These are phyloP conservation scores for Hirtodrosophila confusa DNA, from an alignment of 2,888 invertebrate genomes.

Conservation along the genomic window DNA sequence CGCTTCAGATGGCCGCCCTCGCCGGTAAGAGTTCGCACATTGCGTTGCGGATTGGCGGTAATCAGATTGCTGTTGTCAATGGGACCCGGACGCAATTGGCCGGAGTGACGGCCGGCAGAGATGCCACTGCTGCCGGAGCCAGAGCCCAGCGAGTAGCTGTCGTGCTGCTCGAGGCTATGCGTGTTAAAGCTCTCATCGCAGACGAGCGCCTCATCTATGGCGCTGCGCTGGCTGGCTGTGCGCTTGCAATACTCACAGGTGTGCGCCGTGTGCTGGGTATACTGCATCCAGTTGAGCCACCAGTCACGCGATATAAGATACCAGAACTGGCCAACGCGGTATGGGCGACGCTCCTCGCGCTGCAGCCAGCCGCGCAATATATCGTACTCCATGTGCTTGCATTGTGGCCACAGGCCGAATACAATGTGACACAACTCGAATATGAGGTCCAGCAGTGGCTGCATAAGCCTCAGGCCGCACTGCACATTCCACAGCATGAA, in stretches of 20 bases:
- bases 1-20: constrained; percentile 93
- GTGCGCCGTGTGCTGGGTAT: constrained; percentile 86
- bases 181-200: constrained; percentile 90
- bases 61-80: constrained; percentile 91
- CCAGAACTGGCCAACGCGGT: constrained; percentile 94
- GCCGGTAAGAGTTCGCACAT: constrained; percentile 91
- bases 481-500: constrained; percentile 94
- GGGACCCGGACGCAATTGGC: constrained; percentile 87
- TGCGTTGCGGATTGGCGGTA: constrained; percentile 87
- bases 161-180: constrained; percentile 87
- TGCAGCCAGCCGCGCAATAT: constrained; percentile 93
- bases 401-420: constrained; percentile 92
- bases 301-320: constrained; percentile 93
- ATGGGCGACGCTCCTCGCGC: constrained; percentile 90
- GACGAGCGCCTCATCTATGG: constrained; percentile 87
- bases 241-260: constrained; percentile 85
- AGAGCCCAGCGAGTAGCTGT: constrained; percentile 84
- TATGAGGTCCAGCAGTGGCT: constrained; percentile 89
- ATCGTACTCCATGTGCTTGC: constrained; percentile 91
- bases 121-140: constrained; percentile 87
- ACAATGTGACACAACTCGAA: constrained; percentile 95
- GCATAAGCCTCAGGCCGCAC: constrained; percentile 87
- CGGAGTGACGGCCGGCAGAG: constrained; percentile 86
- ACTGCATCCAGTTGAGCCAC: constrained; percentile 93
- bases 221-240: constrained; percentile 69